Base-by-base conservation (phyloP, 2,797 vertebrate species). In the Mus caroli region DNA sequence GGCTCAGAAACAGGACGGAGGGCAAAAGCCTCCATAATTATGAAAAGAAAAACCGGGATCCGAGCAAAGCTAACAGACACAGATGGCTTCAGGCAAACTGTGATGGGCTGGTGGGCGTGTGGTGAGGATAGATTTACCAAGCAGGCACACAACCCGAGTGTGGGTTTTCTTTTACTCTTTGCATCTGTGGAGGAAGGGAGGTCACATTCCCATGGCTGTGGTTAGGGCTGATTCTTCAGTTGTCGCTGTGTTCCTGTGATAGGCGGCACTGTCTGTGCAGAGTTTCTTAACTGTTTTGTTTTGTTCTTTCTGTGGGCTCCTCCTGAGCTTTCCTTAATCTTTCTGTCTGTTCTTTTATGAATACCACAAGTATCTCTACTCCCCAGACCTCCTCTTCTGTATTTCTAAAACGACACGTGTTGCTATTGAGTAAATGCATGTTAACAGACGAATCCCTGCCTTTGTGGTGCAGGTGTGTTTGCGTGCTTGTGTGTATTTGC, bases 281-380 rank as follows among this genome's bases (percentile, higher is more conserved):
- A 28, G 26, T 19, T 28, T 83, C 26, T 60, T 31, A 43, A 43
- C 56, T 31, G 80, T 40, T 82, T 22, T 83, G n/a, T 83, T 62
- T 62, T 83, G 24, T 62, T 83, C n/a, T 43, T 90, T 92, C 46
- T 83, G 40, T 89, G 69, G 20, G 37, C 2, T 64, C 85, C 62
- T 85, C 43, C 46, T 67, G 46, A 52, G 26, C 43, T 84, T 88
- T 88, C 7, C 24, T 92, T 92, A 62, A 69, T 93, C 22, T 83
- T 92, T 52, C 37, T n/a, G 1, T 62, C 43, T 76, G 46, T 24
- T 67, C 54, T 87, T 94, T 92, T 94, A 34, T 84, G 86, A 88
- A 67, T 10, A 1, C 4, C 75, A 3, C 7, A n/a, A 86, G 69
- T 76, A 84, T 54, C 62, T 85, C 64, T 11, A 56, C n/a, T 22